A percentile compares a stretch with the other conserved stretches of the same genome.
phyloP scores from a whole-genome alignment of 2,888 invertebrate species.

The Drosophila testacea region DNA sequence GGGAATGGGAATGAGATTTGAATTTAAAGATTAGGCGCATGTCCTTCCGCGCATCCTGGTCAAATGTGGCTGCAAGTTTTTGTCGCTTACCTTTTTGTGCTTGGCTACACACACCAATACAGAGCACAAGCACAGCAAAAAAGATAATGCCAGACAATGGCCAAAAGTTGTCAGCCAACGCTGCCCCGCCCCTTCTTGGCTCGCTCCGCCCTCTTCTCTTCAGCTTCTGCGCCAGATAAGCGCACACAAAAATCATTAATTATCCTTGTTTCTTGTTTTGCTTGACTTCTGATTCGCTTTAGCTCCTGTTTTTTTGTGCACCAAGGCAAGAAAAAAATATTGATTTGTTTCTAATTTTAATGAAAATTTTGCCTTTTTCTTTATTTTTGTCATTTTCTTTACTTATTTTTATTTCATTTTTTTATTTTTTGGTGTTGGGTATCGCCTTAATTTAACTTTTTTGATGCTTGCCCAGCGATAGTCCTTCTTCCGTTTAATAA shows the following conservation, averaged over 20 bases:
- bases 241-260: constrained; percentile 83
- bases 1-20: constrained; percentile 76
- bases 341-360: constrained; percentile 80
- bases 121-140: constrained; percentile 56
- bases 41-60: constrained; percentile 70
- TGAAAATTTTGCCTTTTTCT: constrained; percentile 72
- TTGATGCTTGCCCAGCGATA: constrained; percentile 73
- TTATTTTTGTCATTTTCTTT: constrained; percentile 21
- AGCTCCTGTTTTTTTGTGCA: constrained; percentile 20
- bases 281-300: constrained; percentile 77
- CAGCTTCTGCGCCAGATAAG: constrained; percentile 76
- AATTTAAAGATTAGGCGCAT: constrained; percentile 82
- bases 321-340: constrained; percentile 62
- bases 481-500: constrained; percentile 47
- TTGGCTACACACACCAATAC: constrained; percentile 45
- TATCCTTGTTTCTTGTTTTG: constrained; percentile 83
- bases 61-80: constrained; percentile 76
- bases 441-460: constrained; percentile 77
- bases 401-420: constrained; percentile 3
- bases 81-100: constrained; percentile 74
- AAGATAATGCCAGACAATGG: constrained; percentile 82
- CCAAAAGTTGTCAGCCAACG: constrained; percentile 69
- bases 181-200: constrained; percentile 12
- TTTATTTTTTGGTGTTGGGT: constrained; percentile 25
- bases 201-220: constrained; percentile 8